Evolutionary conservation across 1,140 invertebrate species (phyloP).

Genomic region (Ostrea denselamellosa): DNA sequence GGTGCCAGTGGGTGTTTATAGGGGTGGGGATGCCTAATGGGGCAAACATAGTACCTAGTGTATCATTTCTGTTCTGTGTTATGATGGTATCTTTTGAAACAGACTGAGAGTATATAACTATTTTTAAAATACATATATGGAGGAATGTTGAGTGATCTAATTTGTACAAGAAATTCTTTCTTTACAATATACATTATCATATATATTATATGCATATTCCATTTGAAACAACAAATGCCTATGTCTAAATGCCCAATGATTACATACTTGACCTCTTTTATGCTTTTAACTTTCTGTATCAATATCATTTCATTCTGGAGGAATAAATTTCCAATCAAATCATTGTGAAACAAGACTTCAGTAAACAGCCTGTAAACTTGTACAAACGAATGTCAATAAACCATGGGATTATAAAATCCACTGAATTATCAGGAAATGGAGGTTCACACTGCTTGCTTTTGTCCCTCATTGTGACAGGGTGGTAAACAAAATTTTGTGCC

Average conservation of each 20-base stretch:
- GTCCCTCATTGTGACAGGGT: constrained; percentile 12
- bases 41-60: too few relatives aligned
- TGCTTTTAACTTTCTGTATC: constrained; percentile 3
- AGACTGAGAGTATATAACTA: too few relatives aligned
- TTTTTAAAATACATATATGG: too few relatives aligned
- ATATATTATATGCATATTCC: too few relatives aligned
- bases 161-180: too few relatives aligned
- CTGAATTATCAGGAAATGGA: background rate
- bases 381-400: constrained; percentile 9
- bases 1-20: too few relatives aligned
- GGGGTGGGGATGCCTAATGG: too few relatives aligned
- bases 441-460: background rate
- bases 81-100: too few relatives aligned
- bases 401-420: background rate
- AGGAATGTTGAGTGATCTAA: too few relatives aligned
- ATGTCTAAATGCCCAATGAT: background rate
- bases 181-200: too few relatives aligned
- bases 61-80: too few relatives aligned
- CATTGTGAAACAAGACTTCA: background rate
- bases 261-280: background rate
- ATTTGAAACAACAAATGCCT: too few relatives aligned
- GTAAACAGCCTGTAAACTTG: background rate
- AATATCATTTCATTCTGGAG: constrained; percentile 5
- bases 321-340: constrained; percentile 5
- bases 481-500: constrained; percentile 32